These are phyloP conservation scores for Orthosia incerta DNA, from an alignment of 2,888 invertebrate genomes.

Conservation along the genomic window DNA sequence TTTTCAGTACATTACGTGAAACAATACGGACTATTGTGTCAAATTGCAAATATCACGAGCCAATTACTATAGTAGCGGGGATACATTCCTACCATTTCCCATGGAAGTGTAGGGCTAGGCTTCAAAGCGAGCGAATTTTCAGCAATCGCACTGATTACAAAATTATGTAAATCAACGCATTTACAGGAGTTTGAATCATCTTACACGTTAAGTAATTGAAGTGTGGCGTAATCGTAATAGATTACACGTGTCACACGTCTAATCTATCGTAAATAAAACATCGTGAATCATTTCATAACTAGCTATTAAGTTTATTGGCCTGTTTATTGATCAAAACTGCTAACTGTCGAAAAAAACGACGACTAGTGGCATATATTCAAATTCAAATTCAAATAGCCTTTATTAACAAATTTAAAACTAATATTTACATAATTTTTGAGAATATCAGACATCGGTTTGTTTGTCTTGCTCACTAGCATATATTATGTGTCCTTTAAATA, in stretches of 20 bases:
- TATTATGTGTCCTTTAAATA: neutral
- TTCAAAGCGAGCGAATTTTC: conserved; percentile 43
- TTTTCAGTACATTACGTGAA: conserved; percentile 61
- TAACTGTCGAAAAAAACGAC: conserved; percentile 12
- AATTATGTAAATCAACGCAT: conserved; percentile 11
- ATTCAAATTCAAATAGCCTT: too few relatives aligned
- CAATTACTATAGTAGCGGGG: conserved; percentile 76
- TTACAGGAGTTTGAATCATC: neutral
- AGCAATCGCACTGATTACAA: neutral
- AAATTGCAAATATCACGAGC: conserved; percentile 75
- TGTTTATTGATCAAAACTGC: conserved; percentile 12
- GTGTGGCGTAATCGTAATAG: conserved; percentile 18
- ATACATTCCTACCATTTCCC: conserved; percentile 75
- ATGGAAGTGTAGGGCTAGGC: conserved; percentile 69
- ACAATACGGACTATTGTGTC: conserved; percentile 63
- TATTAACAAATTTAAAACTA: too few relatives aligned
- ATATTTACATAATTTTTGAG: too few relatives aligned
- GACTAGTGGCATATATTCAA: conserved; percentile 11
- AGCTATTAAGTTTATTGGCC: neutral
- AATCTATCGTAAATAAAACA: conserved; percentile 1
- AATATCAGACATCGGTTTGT: too few relatives aligned
- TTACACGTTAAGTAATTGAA: neutral
- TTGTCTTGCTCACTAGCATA: too few relatives aligned
- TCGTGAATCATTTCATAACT: conserved; percentile 20
- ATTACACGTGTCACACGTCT: conserved; percentile 14